These are phyloP conservation scores for Cettia cetti DNA, from an alignment of 2,113 vertebrate genomes.

Conservation along the genomic window DNA sequence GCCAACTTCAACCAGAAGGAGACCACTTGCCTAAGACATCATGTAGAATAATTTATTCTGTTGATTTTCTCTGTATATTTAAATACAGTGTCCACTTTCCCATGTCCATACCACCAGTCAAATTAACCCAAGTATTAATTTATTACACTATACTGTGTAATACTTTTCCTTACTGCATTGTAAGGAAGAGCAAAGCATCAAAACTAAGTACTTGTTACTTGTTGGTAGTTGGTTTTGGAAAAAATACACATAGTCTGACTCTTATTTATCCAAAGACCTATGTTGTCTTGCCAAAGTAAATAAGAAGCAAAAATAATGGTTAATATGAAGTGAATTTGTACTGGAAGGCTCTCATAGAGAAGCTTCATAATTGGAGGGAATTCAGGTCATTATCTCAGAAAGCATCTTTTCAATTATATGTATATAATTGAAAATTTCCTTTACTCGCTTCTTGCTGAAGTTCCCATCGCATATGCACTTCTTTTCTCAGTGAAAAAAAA, in stretches of 20 bases:
- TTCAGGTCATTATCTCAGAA: neutral
- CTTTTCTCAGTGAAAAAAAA: conserved; percentile 34
- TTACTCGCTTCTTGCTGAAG: conserved; percentile 38
- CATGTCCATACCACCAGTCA: neutral
- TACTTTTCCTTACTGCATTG: neutral
- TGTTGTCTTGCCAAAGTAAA: neutral
- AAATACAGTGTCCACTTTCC: neutral
- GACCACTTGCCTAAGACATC: neutral
- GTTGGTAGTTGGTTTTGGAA: neutral
- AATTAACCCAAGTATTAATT: neutral
- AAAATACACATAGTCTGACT: neutral
- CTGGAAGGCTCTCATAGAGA: neutral
- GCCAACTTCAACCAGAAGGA: neutral
- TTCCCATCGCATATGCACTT: conserved; percentile 23
- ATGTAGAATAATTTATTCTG: neutral
- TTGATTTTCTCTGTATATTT: neutral
- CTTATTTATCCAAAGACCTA: neutral
- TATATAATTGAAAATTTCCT: conserved; percentile 21
- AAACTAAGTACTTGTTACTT: neutral
- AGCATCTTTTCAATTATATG: conserved; percentile 24
- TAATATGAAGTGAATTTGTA: neutral
- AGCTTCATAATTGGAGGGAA: neutral
- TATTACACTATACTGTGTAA: neutral
- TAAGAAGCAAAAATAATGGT: neutral
- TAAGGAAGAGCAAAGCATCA: neutral